Evolutionary conservation across 2,888 invertebrate genomes (phyloP), one percentile per base, ranked within the genome.

Genomic region (Hypena proboscidalis): DNA sequence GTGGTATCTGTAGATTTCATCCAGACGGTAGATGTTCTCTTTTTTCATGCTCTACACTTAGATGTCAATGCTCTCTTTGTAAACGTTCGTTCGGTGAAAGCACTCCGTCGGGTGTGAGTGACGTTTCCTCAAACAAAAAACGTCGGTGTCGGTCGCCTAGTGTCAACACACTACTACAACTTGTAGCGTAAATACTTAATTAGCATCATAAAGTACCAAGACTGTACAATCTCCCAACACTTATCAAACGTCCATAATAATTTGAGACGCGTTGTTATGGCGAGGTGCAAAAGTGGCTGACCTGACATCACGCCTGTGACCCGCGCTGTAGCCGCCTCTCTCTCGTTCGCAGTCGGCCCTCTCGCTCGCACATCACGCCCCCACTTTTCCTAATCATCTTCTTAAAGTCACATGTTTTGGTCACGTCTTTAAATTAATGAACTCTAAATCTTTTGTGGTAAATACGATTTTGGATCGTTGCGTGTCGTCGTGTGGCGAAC

Each of bases 251-350:
- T 90, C 90, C 87, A 90, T 90, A 91, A 91, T 89, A 91, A 91
- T 91, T 91, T 91, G 90, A 91, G 88, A 89, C 90, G 88, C 90
- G 89, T 90, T 90, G 91, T 91, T 90, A 89, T 85, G 83, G 86
- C 84, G 91, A 92, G 91, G 91, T 91, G 88, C 91, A 92, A 92
- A 90, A 90, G 90, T 90, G 91, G 89, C 89, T 91, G 90, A 90
- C 90, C 92, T 91, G 87, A 89, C 90, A 91, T 91, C 92, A 92
- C 92, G 92, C 86, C 77, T 84, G 85, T 89, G 92, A 91, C 92
- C 92, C 89, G 83, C 77, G 71, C 69, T 62, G 65, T 69, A 62
- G 66, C 56, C 57, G 51, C 75, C 58, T 86, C 85, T 65, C 79
- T 55, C 63, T 88, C 83, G 55, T 76, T 56, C 83, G 39, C 61